phyloP scores from a whole-genome alignment of 2,113 vertebrate genomes.

The Trematomus loennbergii region DNA sequence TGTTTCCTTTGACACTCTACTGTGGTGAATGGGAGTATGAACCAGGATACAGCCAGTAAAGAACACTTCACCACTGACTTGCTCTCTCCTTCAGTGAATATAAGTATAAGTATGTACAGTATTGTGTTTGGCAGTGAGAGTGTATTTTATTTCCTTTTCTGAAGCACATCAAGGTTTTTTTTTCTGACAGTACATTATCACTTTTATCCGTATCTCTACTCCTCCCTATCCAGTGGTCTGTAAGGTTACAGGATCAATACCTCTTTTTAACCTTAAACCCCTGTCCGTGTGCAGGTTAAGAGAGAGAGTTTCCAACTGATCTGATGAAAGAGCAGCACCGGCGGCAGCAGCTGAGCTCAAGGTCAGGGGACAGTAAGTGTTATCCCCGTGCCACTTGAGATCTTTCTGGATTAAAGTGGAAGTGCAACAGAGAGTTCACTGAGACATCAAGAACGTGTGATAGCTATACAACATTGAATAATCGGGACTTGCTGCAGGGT shows the following conservation, averaged over 20 bases:
- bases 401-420: constrained; percentile 29
- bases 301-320: constrained; percentile 30
- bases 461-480: constrained; percentile 12
- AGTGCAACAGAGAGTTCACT: neutral
- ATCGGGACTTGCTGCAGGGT: constrained; percentile 22
- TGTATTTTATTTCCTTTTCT: neutral
- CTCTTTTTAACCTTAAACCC: constrained; percentile 20
- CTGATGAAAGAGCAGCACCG: constrained; percentile 16
- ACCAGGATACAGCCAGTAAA: neutral
- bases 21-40: constrained; percentile 5
- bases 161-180: constrained; percentile 9
- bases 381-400: constrained; percentile 30
- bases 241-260: constrained; percentile 57
- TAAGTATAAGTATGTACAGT: too few species aligned
- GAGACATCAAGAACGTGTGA: constrained; percentile 1
- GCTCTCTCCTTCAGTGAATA: neutral
- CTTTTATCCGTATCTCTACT: constrained; percentile 10
- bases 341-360: constrained; percentile 27
- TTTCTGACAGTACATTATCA: constrained; percentile 20
- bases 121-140: too few species aligned
- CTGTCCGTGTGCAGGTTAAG: constrained; percentile 17
- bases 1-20: constrained; percentile 27
- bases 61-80: too few species aligned
- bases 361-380: constrained; percentile 38
- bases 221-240: constrained; percentile 27